These are phyloP conservation scores for Rallus crepitans DNA, from an alignment of 2,797 vertebrate genomes.

Conservation along the genomic window DNA sequence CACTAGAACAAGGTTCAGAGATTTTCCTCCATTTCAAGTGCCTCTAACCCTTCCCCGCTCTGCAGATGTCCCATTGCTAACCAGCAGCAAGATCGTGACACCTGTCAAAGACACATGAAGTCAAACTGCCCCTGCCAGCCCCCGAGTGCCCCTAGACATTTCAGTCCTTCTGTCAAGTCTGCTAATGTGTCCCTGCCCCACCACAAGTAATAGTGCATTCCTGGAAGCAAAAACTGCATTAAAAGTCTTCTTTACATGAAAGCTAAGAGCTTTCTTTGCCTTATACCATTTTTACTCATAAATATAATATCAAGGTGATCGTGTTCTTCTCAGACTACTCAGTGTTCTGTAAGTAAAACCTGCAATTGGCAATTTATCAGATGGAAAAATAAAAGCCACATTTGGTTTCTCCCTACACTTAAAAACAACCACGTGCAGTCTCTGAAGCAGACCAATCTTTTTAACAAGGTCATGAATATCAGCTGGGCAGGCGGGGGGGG, in stretches of 20 bases:
- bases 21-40: not conserved
- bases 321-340: slow-evolving; percentile 55
- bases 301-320: slow-evolving; percentile 70
- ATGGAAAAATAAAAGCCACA: slow-evolving; percentile 64
- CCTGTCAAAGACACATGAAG: not conserved
- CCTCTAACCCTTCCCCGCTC: not conserved
- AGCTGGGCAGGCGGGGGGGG: not conserved
- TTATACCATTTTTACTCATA: slow-evolving; percentile 63
- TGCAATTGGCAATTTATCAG: slow-evolving; percentile 54
- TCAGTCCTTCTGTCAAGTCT: not conserved
- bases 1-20: not conserved
- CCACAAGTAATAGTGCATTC: not conserved
- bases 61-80: not conserved
- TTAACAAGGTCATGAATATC: slow-evolving; percentile 53
- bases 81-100: rapidly evolving
- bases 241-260: slow-evolving; percentile 12
- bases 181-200: slow-evolving; percentile 20
- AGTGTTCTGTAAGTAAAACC: slow-evolving; percentile 58
- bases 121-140: not conserved
- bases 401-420: not conserved
- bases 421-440: slow-evolving; percentile 39
- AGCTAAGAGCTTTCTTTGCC: slow-evolving; percentile 49
- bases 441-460: slow-evolving; percentile 38
- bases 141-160: not conserved
- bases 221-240: slow-evolving; percentile 56